phyloP scores from a whole-genome alignment of 1,140 invertebrate species.

The Tetramorium parvispinum region DNA sequence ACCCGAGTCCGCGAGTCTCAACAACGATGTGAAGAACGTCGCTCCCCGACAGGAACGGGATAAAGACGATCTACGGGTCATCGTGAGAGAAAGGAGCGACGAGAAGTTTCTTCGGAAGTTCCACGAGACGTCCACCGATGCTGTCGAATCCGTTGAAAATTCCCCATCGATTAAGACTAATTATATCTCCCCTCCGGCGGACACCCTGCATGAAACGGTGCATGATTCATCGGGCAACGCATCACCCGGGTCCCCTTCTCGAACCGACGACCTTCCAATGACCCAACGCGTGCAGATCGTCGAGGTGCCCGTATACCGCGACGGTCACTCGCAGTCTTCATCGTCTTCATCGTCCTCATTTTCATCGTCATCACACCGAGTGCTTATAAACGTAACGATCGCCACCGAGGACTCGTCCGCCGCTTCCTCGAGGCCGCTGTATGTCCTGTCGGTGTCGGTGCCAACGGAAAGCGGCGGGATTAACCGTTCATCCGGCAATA shows the following conservation, averaged over 20 bases:
- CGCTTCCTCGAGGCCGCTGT: conserved; percentile 88
- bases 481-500: not conserved
- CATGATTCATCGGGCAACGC: conserved; percentile 48
- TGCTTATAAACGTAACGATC: conserved; percentile 92
- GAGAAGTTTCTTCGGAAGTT: conserved; percentile 80
- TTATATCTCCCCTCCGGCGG: not conserved
- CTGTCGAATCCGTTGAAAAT: conserved; percentile 25
- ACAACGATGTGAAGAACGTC: conserved; percentile 46
- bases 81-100: conserved; percentile 77
- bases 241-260: not conserved
- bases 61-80: conserved; percentile 72
- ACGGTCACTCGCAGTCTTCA: not conserved
- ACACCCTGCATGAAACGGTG: conserved; percentile 48
- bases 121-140: conserved; percentile 28
- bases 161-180: not conserved
- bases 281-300: conserved; percentile 59
- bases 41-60: not conserved
- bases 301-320: conserved; percentile 66
- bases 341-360: conserved; percentile 23
- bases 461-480: conserved; percentile 87
- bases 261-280: conserved; percentile 31
- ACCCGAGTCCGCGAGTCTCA: not conserved
- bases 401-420: conserved; percentile 86
- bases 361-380: conserved; percentile 76
- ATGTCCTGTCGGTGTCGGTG: conserved; percentile 90